Percentiles rank a stretch among this genome's conserved stretches.
Evolutionary conservation across 2,888 invertebrate species (phyloP).

Genomic region (Cryptocephalus primarius): DNA sequence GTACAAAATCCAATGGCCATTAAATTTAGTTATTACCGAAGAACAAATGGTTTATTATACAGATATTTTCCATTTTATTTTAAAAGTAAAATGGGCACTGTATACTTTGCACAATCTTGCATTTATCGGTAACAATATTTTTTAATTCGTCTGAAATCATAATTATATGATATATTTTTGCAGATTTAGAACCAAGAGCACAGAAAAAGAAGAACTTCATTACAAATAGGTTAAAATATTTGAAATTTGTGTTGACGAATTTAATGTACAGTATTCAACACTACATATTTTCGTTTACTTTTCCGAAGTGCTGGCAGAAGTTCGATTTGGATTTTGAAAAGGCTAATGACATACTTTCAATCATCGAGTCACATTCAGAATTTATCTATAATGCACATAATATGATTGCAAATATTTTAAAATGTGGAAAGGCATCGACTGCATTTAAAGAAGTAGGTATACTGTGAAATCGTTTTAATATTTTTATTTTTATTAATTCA

Average conservation of each 20-base stretch:
- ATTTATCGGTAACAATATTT: constrained; percentile 23
- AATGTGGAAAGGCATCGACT: constrained; percentile 13
- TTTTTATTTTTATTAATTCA: no score
- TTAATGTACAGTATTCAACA: constrained; percentile 30
- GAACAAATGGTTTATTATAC: constrained; percentile 28
- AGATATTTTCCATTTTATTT: constrained; percentile 29
- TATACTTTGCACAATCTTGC: constrained; percentile 29
- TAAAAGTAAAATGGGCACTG: constrained; percentile 34
- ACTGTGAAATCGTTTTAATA: not conserved
- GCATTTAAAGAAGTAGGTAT: constrained; percentile 26
- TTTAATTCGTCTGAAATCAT: not conserved
- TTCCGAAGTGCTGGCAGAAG: constrained; percentile 20
- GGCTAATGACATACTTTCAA: constrained; percentile 27
- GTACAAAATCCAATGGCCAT: constrained; percentile 30
- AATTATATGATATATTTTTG: constrained; percentile 6
- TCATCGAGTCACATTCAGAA: constrained; percentile 25
- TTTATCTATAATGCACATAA: constrained; percentile 26
- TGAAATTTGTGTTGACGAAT: constrained; percentile 28
- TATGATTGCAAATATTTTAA: constrained; percentile 15
- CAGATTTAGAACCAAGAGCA: constrained; percentile 22
- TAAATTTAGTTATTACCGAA: constrained; percentile 28
- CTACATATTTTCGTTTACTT: constrained; percentile 30
- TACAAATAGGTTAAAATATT: constrained; percentile 18
- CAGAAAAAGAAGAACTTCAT: constrained; percentile 6
- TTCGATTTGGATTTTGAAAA: constrained; percentile 30